A percentile compares a stretch with the other conserved stretches of the same genome.
Conservation (phyloP, 2,113 vertebrate genomes). For the Ciconia maguari region DNA sequence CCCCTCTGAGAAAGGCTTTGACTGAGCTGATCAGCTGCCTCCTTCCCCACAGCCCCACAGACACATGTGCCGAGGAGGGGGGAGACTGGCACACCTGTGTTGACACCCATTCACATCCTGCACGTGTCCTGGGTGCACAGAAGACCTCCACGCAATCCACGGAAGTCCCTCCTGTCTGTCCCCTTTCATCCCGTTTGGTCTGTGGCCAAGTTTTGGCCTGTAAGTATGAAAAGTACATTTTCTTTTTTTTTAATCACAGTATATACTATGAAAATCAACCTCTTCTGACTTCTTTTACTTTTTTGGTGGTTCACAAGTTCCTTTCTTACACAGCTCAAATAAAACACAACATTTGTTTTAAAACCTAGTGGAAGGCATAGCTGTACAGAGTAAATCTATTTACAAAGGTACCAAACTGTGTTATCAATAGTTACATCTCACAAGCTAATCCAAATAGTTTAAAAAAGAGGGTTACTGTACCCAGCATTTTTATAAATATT, state of each 20-base stretch:
- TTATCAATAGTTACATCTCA: slow-evolving; percentile 62
- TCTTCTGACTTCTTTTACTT: background rate
- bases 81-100: background rate
- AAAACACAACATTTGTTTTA: slow-evolving; percentile 34
- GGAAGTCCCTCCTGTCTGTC: background rate
- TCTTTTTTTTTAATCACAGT: background rate
- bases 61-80: accelerated
- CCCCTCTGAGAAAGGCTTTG: background rate
- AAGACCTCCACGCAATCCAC: background rate
- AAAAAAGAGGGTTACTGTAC: slow-evolving; percentile 40
- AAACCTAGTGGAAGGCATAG: slow-evolving; percentile 4
- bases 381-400: slow-evolving; percentile 18
- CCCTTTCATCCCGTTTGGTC: background rate
- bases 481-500: slow-evolving; percentile 64
- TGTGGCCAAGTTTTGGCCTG: background rate
- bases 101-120: background rate
- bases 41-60: background rate
- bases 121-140: background rate
- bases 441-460: slow-evolving; percentile 63
- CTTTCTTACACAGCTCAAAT: background rate
- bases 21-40: background rate
- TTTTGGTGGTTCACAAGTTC: background rate
- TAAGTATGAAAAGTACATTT: background rate
- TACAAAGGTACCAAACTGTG: slow-evolving; percentile 37
- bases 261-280: background rate